These are phyloP conservation scores for Pangasius larnaudii DNA, from an alignment of 2,797 vertebrate genomes.

Conservation along the genomic window DNA sequence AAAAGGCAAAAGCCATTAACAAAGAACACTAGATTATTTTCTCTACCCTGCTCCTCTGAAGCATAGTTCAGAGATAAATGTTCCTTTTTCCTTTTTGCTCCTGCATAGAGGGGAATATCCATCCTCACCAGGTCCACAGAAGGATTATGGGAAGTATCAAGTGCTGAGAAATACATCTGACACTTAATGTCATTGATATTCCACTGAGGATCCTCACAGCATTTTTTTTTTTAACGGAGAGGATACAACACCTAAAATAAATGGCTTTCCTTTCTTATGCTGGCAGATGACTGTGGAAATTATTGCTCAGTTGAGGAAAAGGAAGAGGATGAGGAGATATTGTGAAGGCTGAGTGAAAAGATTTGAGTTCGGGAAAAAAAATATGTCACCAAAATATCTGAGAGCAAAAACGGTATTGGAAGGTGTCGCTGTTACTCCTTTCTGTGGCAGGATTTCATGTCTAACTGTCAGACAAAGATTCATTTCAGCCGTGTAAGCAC, in stretches of 20 bases:
- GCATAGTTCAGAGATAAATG: constrained; percentile 31
- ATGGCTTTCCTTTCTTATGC: neutral
- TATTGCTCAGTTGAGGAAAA: neutral
- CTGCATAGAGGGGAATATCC: neutral
- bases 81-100: neutral
- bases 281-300: neutral
- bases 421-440: neutral
- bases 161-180: constrained; percentile 2
- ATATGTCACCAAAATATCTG: neutral
- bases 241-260: neutral
- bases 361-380: neutral
- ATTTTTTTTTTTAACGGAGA: neutral
- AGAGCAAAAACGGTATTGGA: neutral
- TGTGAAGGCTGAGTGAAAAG: neutral
- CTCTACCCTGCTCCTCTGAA: constrained; percentile 23
- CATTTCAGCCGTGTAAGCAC: neutral
- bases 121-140: neutral
- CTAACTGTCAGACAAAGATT: neutral
- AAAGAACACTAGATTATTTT: constrained; percentile 39
- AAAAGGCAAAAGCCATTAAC: constrained; percentile 35
- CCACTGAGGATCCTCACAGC: neutral
- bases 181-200: constrained; percentile 21
- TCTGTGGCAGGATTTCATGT: neutral
- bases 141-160: constrained; percentile 4
- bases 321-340: neutral